A percentile compares a stretch with the other conserved stretches of the same genome.
phyloP scores from a whole-genome alignment of 2,113 vertebrate species.

The Poeciliopsis occidentalis region DNA sequence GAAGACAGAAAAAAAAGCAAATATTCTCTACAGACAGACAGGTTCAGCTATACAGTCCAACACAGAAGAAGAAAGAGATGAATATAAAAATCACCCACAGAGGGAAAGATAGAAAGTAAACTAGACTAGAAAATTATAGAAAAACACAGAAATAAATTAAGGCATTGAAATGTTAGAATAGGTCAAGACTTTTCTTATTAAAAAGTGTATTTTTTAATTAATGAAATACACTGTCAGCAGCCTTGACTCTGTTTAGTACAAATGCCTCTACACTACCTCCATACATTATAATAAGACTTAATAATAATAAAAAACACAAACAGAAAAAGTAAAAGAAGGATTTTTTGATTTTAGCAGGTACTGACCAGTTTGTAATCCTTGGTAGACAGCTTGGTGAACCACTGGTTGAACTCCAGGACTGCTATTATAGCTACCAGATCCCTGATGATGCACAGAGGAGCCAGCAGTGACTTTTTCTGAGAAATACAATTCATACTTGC shows the following conservation, averaged over 20 bases:
- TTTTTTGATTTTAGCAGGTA: not conserved
- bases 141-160: not conserved
- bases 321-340: not conserved
- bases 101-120: not conserved
- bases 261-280: not conserved
- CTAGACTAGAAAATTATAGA: rapidly evolving
- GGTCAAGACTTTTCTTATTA: not conserved
- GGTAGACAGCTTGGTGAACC: slow-evolving; percentile 95
- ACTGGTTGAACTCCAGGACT: slow-evolving; percentile 96
- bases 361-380: slow-evolving; percentile 94
- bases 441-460: slow-evolving; percentile 74
- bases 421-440: slow-evolving; percentile 97
- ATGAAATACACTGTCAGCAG: not conserved
- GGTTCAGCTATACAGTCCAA: not conserved
- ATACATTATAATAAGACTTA: not conserved
- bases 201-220: not conserved
- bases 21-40: slow-evolving; percentile 18
- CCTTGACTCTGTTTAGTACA: not conserved
- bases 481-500: not conserved
- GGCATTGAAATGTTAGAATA: not conserved
- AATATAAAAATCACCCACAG: not conserved
- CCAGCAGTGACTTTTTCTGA: not conserved
- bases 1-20: slow-evolving; percentile 12
- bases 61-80: slow-evolving; percentile 5
- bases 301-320: not conserved